Percentiles rank a stretch among this genome's conserved stretches.
phyloP scores from a whole-genome alignment of 2,888 invertebrate genomes.

The Eilema sororculum region DNA sequence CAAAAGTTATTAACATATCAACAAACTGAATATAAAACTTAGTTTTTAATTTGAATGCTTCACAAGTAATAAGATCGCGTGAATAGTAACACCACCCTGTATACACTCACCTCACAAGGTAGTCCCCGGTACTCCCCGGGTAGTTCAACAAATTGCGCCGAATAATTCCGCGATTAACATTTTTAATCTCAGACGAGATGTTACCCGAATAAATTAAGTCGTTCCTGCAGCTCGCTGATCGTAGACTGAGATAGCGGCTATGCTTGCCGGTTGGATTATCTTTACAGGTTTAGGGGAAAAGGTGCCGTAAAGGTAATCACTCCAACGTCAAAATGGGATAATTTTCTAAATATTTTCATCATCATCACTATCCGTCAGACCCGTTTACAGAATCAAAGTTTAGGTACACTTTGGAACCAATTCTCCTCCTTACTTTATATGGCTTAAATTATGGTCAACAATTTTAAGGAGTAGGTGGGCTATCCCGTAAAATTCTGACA shows the following conservation, averaged over 20 bases:
- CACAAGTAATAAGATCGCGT: neutral
- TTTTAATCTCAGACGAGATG: slow-evolving; percentile 84
- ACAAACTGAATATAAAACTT: neutral
- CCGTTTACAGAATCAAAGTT: too few relatives aligned
- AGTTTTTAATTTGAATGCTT: neutral
- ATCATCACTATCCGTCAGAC: too few relatives aligned
- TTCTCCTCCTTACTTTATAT: too few relatives aligned
- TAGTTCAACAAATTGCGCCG: slow-evolving; percentile 79
- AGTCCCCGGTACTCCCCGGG: slow-evolving; percentile 70
- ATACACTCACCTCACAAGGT: slow-evolving; percentile 67
- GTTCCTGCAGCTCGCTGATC: slow-evolving; percentile 55
- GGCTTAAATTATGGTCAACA: too few relatives aligned
- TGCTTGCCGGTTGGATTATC: slow-evolving; percentile 62
- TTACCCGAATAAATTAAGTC: slow-evolving; percentile 79
- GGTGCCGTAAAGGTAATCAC: slow-evolving; percentile 13
- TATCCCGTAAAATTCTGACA: too few relatives aligned
- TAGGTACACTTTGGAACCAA: too few relatives aligned
- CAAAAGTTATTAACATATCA: neutral
- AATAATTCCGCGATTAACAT: slow-evolving; percentile 86
- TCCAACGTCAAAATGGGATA: neutral
- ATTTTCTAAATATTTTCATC: too few relatives aligned
- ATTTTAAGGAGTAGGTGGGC: too few relatives aligned
- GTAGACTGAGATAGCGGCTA: slow-evolving; percentile 61
- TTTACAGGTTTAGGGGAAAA: slow-evolving; percentile 43
- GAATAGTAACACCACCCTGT: slow-evolving; percentile 55